Percentiles rank a stretch among this genome's conserved stretches.
These are phyloP conservation scores for Microtus oregoni DNA, from an alignment of 2,113 vertebrate genomes.

Conservation along the genomic window DNA sequence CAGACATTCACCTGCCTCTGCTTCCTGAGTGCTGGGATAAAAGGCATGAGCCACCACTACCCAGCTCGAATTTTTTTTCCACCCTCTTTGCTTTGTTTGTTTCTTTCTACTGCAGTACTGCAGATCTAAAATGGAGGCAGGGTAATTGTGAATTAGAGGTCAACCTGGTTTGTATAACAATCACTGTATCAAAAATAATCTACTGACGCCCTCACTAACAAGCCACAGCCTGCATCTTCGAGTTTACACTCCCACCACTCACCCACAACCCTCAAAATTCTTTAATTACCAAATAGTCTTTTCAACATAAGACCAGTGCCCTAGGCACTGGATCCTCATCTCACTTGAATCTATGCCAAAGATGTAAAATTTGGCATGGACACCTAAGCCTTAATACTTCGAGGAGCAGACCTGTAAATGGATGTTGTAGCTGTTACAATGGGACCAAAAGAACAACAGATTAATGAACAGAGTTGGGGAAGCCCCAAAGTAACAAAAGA, in stretches of 20 bases:
- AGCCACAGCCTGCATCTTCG: neutral
- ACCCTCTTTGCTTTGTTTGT: neutral
- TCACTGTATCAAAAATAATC: neutral
- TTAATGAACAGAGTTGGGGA: neutral
- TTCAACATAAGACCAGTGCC: neutral
- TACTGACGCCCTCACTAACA: neutral
- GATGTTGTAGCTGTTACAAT: conserved; percentile 98
- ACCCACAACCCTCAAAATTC: neutral
- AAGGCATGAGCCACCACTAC: no score
- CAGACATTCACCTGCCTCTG: no score
- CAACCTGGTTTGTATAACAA: neutral
- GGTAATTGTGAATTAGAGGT: neutral
- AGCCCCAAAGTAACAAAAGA: neutral
- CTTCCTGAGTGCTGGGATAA: no score
- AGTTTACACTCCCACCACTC: neutral
- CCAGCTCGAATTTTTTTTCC: no score
- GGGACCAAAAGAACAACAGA: conserved; percentile 83
- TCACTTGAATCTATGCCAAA: no score
- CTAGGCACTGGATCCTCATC: neutral
- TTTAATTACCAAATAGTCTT: neutral
- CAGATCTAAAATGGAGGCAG: neutral
- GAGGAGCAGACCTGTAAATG: neutral
- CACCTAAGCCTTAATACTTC: neutral
- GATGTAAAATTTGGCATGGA: neutral
- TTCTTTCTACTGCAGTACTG: neutral